Conservation (phyloP, 2,797 vertebrate species). For the Sternarchorhynchus goeldii region DNA sequence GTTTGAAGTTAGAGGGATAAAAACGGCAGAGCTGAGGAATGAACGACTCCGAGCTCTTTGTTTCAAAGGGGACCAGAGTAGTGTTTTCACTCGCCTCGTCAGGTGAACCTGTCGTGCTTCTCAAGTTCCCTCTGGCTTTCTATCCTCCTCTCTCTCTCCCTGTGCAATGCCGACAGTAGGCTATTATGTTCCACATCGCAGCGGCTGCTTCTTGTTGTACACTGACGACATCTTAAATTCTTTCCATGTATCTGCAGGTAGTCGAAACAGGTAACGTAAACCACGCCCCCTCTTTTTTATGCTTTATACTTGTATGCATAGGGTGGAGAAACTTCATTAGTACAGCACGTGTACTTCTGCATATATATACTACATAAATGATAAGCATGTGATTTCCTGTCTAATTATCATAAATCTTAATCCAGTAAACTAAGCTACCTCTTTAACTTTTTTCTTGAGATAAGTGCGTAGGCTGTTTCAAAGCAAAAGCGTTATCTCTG, state of each 20-base stretch:
- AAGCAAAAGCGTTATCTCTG: neutral
- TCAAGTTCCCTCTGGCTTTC: constrained; percentile 43
- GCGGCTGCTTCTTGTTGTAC: constrained; percentile 44
- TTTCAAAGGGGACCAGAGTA: constrained; percentile 64
- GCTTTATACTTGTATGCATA: constrained; percentile 59
- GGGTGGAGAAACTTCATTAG: neutral
- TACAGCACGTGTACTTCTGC: neutral
- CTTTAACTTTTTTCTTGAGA: no score
- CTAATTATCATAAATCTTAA: no score
- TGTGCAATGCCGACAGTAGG: constrained; percentile 36
- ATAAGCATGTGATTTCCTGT: no score
- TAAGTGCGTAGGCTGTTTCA: neutral
- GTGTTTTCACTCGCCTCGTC: constrained; percentile 60
- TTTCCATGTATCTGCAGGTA: constrained; percentile 67
- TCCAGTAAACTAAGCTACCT: no score
- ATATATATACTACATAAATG: neutral
- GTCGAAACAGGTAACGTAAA: constrained; percentile 77
- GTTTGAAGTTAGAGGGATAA: constrained; percentile 11
- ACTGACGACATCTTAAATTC: constrained; percentile 66
- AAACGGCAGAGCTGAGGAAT: constrained; percentile 3
- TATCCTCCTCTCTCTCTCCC: constrained; percentile 31
- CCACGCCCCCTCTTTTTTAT: constrained; percentile 62
- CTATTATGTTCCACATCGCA: constrained; percentile 45
- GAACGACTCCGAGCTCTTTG: constrained; percentile 62
- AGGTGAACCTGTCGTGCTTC: constrained; percentile 61